Conservation (phyloP, 2,888 invertebrate species). For the Rotaria macrura region DNA sequence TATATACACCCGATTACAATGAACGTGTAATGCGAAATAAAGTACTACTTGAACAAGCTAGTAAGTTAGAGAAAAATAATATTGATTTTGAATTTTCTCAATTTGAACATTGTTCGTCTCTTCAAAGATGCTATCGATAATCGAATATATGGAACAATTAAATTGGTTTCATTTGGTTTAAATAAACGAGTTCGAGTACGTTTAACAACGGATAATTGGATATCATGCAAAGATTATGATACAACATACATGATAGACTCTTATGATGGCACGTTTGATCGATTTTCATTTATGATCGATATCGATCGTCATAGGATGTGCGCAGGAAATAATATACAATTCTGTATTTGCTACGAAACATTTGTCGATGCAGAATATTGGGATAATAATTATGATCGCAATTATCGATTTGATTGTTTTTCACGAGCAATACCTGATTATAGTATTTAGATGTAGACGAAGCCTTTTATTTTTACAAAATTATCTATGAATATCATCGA, state of each 20-base stretch:
- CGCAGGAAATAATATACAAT: constrained; percentile 2
- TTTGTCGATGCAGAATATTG: neutral
- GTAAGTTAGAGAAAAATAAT: neutral
- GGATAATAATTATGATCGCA: constrained; percentile 30
- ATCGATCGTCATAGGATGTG: constrained; percentile 23
- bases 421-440: neutral
- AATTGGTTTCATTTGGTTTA: neutral
- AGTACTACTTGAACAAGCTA: neutral
- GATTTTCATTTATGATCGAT: neutral
- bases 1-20: neutral
- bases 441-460: too few relatives aligned
- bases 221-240: constrained; percentile 13
- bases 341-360: neutral
- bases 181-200: constrained; percentile 21
- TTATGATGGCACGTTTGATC: neutral
- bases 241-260: constrained; percentile 22
- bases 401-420: constrained; percentile 32
- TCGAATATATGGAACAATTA: neutral
- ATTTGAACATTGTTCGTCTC: too few relatives aligned
- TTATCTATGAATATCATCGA: too few relatives aligned
- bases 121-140: neutral
- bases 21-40: neutral
- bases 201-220: constrained; percentile 25
- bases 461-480: too few relatives aligned
- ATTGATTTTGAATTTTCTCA: too few relatives aligned